phyloP scores from a whole-genome alignment of 2,113 vertebrate species.

The Vulpes lagopus region DNA sequence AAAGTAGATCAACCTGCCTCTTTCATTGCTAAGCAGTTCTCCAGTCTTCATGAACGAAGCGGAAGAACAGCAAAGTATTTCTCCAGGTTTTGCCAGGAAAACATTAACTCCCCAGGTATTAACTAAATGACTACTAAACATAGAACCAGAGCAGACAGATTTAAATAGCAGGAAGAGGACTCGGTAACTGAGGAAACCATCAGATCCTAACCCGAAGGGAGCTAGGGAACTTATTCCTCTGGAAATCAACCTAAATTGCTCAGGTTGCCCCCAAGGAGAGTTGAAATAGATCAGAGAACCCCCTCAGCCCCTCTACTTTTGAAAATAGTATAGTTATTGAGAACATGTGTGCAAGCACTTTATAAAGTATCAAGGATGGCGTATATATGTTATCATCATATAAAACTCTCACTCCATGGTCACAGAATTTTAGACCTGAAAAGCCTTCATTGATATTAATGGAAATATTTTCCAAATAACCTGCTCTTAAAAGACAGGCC shows the following conservation, averaged over 20 bases:
- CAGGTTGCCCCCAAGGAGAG: background rate
- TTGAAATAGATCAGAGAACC: background rate
- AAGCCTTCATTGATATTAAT: background rate
- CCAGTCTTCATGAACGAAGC: constrained; percentile 39
- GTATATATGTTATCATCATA: background rate
- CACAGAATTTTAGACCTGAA: constrained; percentile 27
- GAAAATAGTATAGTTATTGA: background rate
- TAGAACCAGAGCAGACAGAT: constrained; percentile 44
- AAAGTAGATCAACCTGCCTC: constrained; percentile 2
- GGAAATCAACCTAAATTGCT: constrained; percentile 61
- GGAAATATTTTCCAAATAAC: background rate
- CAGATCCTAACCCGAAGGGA: background rate
- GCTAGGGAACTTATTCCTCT: constrained; percentile 12
- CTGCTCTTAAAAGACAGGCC: background rate
- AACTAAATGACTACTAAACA: constrained; percentile 69
- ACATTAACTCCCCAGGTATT: constrained; percentile 51
- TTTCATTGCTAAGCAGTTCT: constrained; percentile 59
- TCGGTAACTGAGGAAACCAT: constrained; percentile 38
- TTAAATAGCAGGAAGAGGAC: constrained; percentile 59
- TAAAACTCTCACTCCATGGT: background rate
- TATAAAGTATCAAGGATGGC: background rate
- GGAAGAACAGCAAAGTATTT: constrained; percentile 26
- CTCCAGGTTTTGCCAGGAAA: constrained; percentile 65
- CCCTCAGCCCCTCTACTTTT: background rate
- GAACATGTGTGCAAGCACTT: background rate